phyloP scores from a whole-genome alignment of 1,140 invertebrate genomes.

The Leptinotarsa defecta region DNA sequence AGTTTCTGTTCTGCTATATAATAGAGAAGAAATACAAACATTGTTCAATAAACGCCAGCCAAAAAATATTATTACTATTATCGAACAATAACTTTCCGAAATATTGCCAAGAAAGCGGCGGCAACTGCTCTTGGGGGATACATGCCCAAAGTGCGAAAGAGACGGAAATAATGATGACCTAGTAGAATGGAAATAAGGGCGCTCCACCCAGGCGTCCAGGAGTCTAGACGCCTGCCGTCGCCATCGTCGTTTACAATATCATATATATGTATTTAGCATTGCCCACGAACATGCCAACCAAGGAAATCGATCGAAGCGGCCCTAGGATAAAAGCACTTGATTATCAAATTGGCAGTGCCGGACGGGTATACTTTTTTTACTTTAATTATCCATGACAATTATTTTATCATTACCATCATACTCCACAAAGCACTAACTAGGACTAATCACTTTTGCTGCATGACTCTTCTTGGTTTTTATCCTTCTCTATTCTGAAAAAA shows the following conservation, averaged over 20 bases:
- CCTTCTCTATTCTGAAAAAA: too few relatives aligned
- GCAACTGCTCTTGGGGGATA: too few relatives aligned
- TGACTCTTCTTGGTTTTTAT: too few relatives aligned
- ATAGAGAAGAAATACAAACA: not conserved
- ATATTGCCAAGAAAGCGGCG: too few relatives aligned
- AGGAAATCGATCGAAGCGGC: not conserved
- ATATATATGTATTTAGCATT: constrained; percentile 24
- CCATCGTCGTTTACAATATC: constrained; percentile 36
- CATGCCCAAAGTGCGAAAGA: not conserved
- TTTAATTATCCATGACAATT: not conserved
- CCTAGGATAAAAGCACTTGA: not conserved
- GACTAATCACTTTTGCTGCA: too few relatives aligned
- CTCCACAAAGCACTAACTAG: not conserved
- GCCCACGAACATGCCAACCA: constrained; percentile 22
- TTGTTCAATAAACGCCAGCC: not conserved
- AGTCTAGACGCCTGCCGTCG: constrained; percentile 42
- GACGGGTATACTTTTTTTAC: not conserved
- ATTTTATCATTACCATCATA: not conserved
- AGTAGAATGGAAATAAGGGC: constrained; percentile 30
- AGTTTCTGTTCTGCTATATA: not conserved
- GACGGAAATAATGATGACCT: constrained; percentile 30
- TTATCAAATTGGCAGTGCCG: constrained; percentile 1
- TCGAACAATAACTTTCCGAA: too few relatives aligned
- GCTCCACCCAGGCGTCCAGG: constrained; percentile 32
- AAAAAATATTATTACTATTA: too few relatives aligned